phyloP scores from a whole-genome alignment of 2,113 vertebrate genomes.

The Cardinalis cardinalis region DNA sequence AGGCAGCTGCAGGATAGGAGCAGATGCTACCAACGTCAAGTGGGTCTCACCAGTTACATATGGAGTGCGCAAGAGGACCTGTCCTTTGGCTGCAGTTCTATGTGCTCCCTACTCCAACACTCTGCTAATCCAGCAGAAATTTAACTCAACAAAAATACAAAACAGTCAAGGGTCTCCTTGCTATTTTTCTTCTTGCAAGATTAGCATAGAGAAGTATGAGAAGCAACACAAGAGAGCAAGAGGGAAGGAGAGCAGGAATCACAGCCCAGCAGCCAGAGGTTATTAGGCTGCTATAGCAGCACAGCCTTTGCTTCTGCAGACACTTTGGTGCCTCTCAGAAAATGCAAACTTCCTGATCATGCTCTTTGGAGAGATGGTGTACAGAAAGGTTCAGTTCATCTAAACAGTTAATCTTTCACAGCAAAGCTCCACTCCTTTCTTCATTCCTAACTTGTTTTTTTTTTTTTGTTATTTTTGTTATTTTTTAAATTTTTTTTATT shows the following conservation, averaged over 20 bases:
- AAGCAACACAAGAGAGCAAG: neutral
- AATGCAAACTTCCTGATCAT: fast-evolving
- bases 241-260: neutral
- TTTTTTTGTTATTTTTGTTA: no score
- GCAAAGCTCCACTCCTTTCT: neutral
- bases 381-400: neutral
- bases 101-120: fast-evolving
- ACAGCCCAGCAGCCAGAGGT: neutral
- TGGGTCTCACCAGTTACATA: neutral
- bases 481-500: no score
- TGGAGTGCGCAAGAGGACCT: neutral
- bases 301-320: neutral
- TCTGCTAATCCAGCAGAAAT: neutral
- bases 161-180: neutral
- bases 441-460: neutral
- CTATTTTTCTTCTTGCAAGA: neutral
- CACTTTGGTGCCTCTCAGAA: neutral
- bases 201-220: neutral
- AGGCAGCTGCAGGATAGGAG: neutral
- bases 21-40: fast-evolving
- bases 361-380: neutral
- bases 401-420: neutral
- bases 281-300: neutral
- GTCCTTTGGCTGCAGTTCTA: neutral
- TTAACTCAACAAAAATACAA: neutral